These are phyloP conservation scores for Megalops atlanticus DNA, from an alignment of 2,113 vertebrate genomes.

Conservation along the genomic window DNA sequence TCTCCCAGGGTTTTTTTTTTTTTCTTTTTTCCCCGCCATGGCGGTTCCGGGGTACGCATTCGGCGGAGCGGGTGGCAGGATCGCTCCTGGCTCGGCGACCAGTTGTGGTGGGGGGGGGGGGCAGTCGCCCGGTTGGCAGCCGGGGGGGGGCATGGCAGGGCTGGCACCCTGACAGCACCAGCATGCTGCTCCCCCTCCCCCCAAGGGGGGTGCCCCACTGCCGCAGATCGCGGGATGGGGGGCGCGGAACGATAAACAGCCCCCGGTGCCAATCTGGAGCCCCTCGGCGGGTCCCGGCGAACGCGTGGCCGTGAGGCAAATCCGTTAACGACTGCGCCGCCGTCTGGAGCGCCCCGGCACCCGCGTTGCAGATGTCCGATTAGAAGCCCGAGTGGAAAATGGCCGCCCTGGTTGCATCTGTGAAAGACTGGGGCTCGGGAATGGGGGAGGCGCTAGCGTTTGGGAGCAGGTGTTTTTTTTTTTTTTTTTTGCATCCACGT, in stretches of 20 bases:
- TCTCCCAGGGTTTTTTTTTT: conserved; percentile 54
- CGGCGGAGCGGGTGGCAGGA: conserved; percentile 21
- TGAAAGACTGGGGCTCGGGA: neutral
- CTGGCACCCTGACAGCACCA: neutral
- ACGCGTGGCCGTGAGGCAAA: conserved; percentile 48
- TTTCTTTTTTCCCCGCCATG: neutral
- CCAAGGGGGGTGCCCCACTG: conserved; percentile 48
- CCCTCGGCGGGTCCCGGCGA: conserved; percentile 14
- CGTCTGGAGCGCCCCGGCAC: neutral
- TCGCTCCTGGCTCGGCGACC: conserved; percentile 16
- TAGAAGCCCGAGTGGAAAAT: conserved; percentile 21
- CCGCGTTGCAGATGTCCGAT: conserved; percentile 19
- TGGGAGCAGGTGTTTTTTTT: conserved; percentile 60
- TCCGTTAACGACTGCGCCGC: conserved; percentile 36
- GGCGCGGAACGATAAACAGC: conserved; percentile 59
- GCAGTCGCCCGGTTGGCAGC: conserved; percentile 1
- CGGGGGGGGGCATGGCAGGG: conserved; percentile 27
- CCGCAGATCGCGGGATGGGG: conserved; percentile 47
- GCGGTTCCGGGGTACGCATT: neutral
- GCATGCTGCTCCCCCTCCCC: conserved; percentile 33
- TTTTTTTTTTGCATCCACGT: conserved; percentile 3
- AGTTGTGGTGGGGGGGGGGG: conserved; percentile 24
- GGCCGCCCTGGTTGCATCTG: neutral
- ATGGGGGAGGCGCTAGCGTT: conserved; percentile 14
- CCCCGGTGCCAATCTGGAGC: conserved; percentile 45